phyloP scores from a whole-genome alignment of 2,797 vertebrate species.

The Lepus oiostolus region DNA sequence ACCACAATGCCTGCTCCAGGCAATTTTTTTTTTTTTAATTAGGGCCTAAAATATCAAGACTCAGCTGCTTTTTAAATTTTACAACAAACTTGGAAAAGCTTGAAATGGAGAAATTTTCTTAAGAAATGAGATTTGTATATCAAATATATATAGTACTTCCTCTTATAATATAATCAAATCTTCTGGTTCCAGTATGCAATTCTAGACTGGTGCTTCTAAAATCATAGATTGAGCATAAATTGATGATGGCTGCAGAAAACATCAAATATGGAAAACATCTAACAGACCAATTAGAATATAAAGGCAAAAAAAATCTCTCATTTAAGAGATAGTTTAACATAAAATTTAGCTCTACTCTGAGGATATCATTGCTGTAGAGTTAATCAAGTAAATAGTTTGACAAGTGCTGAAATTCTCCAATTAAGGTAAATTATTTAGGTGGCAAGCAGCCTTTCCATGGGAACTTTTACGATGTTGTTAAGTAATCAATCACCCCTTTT shows the following conservation, averaged over 20 bases:
- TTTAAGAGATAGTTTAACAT: conserved; percentile 46
- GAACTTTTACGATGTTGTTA: conserved; percentile 32
- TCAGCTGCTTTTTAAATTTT: conserved; percentile 26
- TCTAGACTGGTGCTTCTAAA: not conserved
- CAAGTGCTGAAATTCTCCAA: conserved; percentile 47
- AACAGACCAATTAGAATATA: conserved; percentile 4
- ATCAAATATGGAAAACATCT: not conserved
- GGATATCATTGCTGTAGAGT: conserved; percentile 4
- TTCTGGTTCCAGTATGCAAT: not conserved
- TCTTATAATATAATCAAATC: not conserved
- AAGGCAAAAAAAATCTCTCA: conserved; percentile 41
- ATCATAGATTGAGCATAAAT: not conserved
- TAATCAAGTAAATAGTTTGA: conserved; percentile 73
- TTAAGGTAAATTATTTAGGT: conserved; percentile 67
- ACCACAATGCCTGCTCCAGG: not conserved
- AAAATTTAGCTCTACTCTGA: conserved; percentile 30
- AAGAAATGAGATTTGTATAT: conserved; percentile 11
- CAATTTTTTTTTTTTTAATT: not conserved
- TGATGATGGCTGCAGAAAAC: not conserved
- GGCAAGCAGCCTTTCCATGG: conserved; percentile 24
- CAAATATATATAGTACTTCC: conserved; percentile 5
- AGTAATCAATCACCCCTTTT: conserved; percentile 66
- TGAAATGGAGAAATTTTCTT: not conserved
- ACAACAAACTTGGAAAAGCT: not conserved
- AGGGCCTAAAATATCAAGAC: not conserved